These are phyloP conservation scores for Panthera leo DNA, from an alignment of 2,113 vertebrate genomes.

Conservation along the genomic window DNA sequence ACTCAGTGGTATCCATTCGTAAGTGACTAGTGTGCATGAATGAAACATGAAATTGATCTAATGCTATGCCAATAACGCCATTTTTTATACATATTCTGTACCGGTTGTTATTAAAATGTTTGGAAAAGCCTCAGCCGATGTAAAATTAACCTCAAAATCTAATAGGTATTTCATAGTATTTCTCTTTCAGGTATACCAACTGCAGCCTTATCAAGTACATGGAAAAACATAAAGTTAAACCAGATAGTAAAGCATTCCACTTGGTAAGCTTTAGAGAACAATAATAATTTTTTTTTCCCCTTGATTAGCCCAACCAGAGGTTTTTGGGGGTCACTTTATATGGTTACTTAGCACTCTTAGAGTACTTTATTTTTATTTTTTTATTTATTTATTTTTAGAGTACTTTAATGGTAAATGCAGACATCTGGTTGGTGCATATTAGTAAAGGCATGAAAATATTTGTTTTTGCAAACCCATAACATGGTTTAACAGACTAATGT, in stretches of 20 bases:
- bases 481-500: not conserved
- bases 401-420: not conserved
- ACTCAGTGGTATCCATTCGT: constrained; percentile 6
- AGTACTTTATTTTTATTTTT: not conserved
- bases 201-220: constrained; percentile 99
- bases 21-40: not conserved
- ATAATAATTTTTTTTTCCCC: not conserved
- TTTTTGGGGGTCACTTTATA: not conserved
- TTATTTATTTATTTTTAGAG: not conserved
- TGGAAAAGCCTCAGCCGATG: not conserved
- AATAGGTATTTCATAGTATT: constrained; percentile 46
- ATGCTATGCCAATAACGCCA: not conserved
- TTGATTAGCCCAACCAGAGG: not conserved
- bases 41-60: constrained; percentile 2
- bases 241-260: constrained; percentile 99
- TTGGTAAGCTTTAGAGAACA: constrained; percentile 90
- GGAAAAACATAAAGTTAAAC: constrained; percentile 99
- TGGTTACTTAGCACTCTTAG: not conserved
- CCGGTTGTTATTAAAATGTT: constrained; percentile 1
- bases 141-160: constrained; percentile 51
- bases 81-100: not conserved
- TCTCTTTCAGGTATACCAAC: constrained; percentile 95
- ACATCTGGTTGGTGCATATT: not conserved
- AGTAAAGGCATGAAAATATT: not conserved
- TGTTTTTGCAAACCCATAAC: not conserved